Conservation (phyloP, 2,797 vertebrate species). For the Neoniphon sammara region DNA sequence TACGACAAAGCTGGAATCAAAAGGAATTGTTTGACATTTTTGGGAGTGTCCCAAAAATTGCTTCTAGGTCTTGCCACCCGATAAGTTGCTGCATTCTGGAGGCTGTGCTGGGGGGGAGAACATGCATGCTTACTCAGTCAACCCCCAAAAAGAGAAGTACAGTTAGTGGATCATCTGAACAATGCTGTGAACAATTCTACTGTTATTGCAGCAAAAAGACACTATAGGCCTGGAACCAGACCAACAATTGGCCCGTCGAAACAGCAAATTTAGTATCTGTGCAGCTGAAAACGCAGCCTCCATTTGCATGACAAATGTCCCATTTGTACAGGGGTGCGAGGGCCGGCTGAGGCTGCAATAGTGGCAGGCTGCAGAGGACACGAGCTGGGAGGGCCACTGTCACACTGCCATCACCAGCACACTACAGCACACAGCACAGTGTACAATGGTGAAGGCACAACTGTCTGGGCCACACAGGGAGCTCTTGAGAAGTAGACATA, state of each 20-base stretch:
- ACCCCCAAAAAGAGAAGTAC: slow-evolving; percentile 38
- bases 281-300: slow-evolving; percentile 48
- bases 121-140: slow-evolving; percentile 20
- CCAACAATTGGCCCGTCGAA: slow-evolving; percentile 61
- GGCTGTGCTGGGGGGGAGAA: slow-evolving; percentile 9
- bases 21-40: slow-evolving; percentile 18
- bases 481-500: neutral
- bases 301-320: slow-evolving; percentile 78
- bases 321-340: slow-evolving; percentile 53
- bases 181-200: slow-evolving; percentile 62
- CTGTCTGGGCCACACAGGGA: slow-evolving; percentile 25
- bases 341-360: slow-evolving; percentile 29
- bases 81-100: slow-evolving; percentile 16
- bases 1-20: neutral
- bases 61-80: neutral
- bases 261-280: slow-evolving; percentile 66
- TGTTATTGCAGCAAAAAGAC: slow-evolving; percentile 63
- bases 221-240: slow-evolving; percentile 45
- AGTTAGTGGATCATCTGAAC: slow-evolving; percentile 57
- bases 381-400: slow-evolving; percentile 33
- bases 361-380: slow-evolving; percentile 28
- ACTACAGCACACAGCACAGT: neutral
- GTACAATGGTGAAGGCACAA: slow-evolving; percentile 9
- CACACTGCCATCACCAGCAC: slow-evolving; percentile 25
- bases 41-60: neutral